These are phyloP conservation scores for Tachina grossa DNA, from an alignment of 2,888 invertebrate genomes.

Conservation along the genomic window DNA sequence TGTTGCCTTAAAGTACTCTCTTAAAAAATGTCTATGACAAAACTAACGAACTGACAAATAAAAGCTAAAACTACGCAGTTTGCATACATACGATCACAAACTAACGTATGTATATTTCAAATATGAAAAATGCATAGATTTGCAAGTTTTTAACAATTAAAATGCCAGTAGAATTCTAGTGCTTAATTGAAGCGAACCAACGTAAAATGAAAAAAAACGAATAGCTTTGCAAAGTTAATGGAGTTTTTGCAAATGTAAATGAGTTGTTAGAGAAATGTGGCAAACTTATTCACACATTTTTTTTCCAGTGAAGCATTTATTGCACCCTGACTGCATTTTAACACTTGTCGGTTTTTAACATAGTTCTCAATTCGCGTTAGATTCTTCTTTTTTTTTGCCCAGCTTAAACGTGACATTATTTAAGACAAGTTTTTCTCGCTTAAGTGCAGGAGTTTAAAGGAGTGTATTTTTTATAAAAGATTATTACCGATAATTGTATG, in stretches of 20 bases:
- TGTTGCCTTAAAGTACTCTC: not conserved
- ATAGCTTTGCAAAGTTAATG: conserved; percentile 18
- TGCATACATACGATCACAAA: no score
- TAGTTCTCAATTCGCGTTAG: not conserved
- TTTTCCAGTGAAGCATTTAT: conserved; percentile 15
- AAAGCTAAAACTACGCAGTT: not conserved
- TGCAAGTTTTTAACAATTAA: not conserved
- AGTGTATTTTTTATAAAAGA: not conserved
- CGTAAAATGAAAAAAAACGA: not conserved
- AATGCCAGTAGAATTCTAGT: not conserved
- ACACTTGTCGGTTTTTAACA: not conserved
- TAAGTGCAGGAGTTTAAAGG: conserved; percentile 7
- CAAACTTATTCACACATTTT: conserved; percentile 28
- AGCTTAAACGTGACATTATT: conserved; percentile 27
- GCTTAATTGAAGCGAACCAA: conserved; percentile 16
- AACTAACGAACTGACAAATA: not conserved
- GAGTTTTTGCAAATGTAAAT: conserved; percentile 23
- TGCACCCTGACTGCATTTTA: conserved; percentile 52
- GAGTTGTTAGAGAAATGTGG: conserved; percentile 22
- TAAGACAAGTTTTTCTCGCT: not conserved
- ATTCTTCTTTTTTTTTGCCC: not conserved
- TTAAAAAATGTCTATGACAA: no score
- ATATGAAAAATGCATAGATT: not conserved
- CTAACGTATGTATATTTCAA: not conserved
- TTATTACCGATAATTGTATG: not conserved